These are phyloP conservation scores for Tipula vernalis DNA, from an alignment of 2,888 invertebrate genomes.

Conservation along the genomic window DNA sequence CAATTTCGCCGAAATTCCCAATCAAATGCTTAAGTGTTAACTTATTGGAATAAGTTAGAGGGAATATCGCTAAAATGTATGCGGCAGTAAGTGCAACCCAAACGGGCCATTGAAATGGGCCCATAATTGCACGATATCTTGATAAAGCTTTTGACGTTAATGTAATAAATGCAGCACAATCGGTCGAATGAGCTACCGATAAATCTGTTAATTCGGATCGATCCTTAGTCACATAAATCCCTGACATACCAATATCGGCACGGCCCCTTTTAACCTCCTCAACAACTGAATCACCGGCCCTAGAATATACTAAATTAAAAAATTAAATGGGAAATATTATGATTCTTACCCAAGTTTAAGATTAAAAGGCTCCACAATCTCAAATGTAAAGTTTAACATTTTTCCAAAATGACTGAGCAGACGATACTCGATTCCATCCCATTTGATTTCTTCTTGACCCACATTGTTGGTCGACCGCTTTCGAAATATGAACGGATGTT, in stretches of 20 bases:
- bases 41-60: conserved; percentile 60
- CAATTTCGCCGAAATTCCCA: conserved; percentile 56
- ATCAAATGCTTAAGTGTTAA: conserved; percentile 51
- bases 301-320: conserved; percentile 21
- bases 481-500: conserved; percentile 60
- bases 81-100: conserved; percentile 60
- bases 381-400: conserved; percentile 58
- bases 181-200: conserved; percentile 52
- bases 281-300: conserved; percentile 48
- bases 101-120: conserved; percentile 70
- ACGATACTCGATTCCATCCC: conserved; percentile 65
- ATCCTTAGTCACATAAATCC: conserved; percentile 50
- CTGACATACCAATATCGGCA: conserved; percentile 57
- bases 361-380: conserved; percentile 48
- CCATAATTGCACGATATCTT: conserved; percentile 69
- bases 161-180: conserved; percentile 67
- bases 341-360: conserved; percentile 36
- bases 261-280: conserved; percentile 40
- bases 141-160: conserved; percentile 66
- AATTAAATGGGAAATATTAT: not conserved
- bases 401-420: conserved; percentile 47
- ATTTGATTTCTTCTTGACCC: conserved; percentile 25
- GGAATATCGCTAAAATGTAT: conserved; percentile 61
- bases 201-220: conserved; percentile 43
- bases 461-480: conserved; percentile 22